Evolutionary conservation across 2,113 vertebrate genomes (phyloP), one percentile per base, ranked within the genome.

Genomic region (Bujurquina vittata): DNA sequence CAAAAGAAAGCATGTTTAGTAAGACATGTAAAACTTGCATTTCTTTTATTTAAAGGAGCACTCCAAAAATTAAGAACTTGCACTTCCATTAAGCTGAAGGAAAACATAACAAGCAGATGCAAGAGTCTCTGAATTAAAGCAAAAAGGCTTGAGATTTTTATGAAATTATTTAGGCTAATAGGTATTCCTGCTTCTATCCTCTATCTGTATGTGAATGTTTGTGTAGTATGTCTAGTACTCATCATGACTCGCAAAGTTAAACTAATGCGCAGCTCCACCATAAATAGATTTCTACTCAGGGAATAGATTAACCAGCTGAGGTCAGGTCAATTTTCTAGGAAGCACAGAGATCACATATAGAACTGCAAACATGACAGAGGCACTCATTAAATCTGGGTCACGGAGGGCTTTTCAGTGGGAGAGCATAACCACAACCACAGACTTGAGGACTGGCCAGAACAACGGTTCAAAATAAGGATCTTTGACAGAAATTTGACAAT

Each of bases 221-320:
- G 37, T 62, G 22, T 17, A 57, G 57, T 22, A 73, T 62, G 33
- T 26, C 54, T 20, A 26, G 43, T 3, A 7, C 43, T 54, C 33
- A 23, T 7, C 10, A 40, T 40, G 10, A 72, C 11, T 3, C 75
- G 49, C 18, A 17, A 65, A 61, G 18, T 17, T 33, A 61, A 65
- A 17, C 55, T 56, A 26, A 62, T 75, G 69, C 54, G 59, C 59
- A 61, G 77, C 18, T 65, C 60, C 75, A n/a, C 26, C 76, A 65
- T 79, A 74, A 88, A 90, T 72, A 43, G 72, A 87, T 86, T 84
- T 90, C 29, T 80, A 84, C 92, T 91, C 55, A 85, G 49, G 10
- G 33, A 63, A 86, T 79, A 87, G 77, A 91, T 84, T 82, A 63
- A 65, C 60, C 20, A 31, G 63, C 54, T 74, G 57, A 76, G 83